These are phyloP conservation scores for Ptyas mucosa DNA, from an alignment of 2,113 vertebrate genomes.

Conservation along the genomic window DNA sequence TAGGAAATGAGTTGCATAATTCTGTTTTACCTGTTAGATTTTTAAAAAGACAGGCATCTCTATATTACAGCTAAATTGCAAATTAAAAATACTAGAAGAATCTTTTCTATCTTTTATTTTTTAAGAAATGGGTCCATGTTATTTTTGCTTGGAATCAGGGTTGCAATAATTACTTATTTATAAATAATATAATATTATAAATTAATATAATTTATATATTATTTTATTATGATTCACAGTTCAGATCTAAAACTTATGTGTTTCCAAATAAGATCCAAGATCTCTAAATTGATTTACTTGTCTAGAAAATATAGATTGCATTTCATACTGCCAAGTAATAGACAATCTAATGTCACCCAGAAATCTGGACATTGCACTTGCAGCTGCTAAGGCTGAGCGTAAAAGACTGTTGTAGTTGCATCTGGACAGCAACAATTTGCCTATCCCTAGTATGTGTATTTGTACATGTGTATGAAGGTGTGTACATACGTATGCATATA, in stretches of 20 bases:
- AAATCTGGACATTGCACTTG: background rate
- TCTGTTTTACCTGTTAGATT: background rate
- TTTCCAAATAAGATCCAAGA: background rate
- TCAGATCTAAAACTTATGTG: background rate
- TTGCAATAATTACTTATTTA: background rate
- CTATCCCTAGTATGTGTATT: background rate
- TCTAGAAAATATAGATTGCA: background rate
- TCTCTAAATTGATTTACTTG: background rate
- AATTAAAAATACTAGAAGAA: background rate
- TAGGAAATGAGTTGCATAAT: background rate
- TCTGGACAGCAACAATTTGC: background rate
- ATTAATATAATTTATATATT: too few species aligned
- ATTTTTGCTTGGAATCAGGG: background rate
- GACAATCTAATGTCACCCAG: background rate
- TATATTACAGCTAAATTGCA: background rate
- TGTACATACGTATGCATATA: background rate
- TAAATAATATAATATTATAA: too few species aligned
- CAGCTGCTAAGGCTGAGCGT: background rate
- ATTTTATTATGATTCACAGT: background rate
- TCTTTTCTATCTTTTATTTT: background rate
- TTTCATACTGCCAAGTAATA: background rate
- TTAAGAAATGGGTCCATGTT: background rate
- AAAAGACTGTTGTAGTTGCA: background rate
- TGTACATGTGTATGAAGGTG: background rate
- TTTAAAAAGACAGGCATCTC: background rate